Evolutionary conservation across 2,888 invertebrate genomes (phyloP), one percentile per base, ranked within the genome.

Genomic region (Nomada flava): DNA sequence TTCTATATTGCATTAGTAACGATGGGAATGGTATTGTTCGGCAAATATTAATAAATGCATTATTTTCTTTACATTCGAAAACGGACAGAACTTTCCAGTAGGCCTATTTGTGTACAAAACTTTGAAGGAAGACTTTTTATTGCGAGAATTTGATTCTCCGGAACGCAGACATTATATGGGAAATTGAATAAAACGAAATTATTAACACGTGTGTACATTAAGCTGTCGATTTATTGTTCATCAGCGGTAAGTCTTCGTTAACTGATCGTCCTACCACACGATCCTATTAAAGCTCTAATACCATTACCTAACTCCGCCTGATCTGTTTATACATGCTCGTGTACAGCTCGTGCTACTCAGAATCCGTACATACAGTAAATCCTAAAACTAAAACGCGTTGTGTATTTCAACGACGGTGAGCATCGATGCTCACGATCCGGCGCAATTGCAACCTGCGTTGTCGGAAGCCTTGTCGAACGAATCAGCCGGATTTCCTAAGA

Each of bases 281-380:
- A 81, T 81, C 82, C 72, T 60, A 50, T 82, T 82, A 71, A 64
- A 68, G 57, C 64, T 23, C n/a, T 72, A 82, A 76, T 29, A 44
- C 47, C 60, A 64, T 82, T 82, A 82, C 64, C 82, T 53, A 82
- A 82, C 82, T 42, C 50, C 50, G 64, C 18, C 55, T 29, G 76
- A 76, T 82, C 76, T 72, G 26, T 71, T 72, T 82, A 71, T 57
- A 18, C 69, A 57, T 68, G 47, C 69, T n/a, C 52, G 59, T 15
- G 42, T 57, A 63, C 26, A 42, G 7, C 20, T 29, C 26, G 13
- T 44, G 63, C 26, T 20, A 44, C 42, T 7, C 52, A 18, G 76
- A 77, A 73, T 26, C 76, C 74, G 73, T 73, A 65, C 74, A 63
- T 42, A 73, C 5, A 44, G 26, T 5, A 29, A 52, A 65, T 63